Percentiles rank a stretch among this genome's conserved stretches.
Evolutionary conservation across 1,140 invertebrate genomes (phyloP).

Genomic region (Zophobas atratus): DNA sequence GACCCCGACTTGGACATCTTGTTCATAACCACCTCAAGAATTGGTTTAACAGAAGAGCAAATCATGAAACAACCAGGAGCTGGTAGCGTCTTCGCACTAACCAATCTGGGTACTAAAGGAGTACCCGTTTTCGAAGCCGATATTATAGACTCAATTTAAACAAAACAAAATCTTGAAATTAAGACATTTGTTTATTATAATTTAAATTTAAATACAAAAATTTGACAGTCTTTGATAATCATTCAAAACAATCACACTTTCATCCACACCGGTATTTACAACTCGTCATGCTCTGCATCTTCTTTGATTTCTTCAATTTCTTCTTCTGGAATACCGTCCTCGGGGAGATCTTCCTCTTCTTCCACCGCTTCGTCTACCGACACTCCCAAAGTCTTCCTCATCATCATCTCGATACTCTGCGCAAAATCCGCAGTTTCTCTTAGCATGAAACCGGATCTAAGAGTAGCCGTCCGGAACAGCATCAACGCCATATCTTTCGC

Average conservation of each 20-base stretch:
- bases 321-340: conserved; percentile 67
- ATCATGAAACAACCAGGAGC: conserved; percentile 73
- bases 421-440: conserved; percentile 91
- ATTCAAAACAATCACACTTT: conserved; percentile 43
- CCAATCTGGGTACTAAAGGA: conserved; percentile 77
- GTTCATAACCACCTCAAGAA: conserved; percentile 79
- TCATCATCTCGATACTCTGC: conserved; percentile 88
- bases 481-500: conserved; percentile 92
- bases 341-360: conserved; percentile 71
- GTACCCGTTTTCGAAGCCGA: conserved; percentile 50
- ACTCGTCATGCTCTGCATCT: conserved; percentile 69
- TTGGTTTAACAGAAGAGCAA: conserved; percentile 68
- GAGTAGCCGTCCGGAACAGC: conserved; percentile 94
- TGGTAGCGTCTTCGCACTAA: conserved; percentile 80
- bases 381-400: conserved; percentile 88
- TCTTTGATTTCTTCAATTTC: conserved; percentile 64
- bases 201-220: conserved; percentile 50
- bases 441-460: conserved; percentile 91
- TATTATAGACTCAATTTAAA: conserved; percentile 37
- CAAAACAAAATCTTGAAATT: background rate
- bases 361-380: conserved; percentile 81
- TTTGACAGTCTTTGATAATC: conserved; percentile 46
- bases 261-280: conserved; percentile 59
- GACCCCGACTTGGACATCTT: conserved; percentile 80
- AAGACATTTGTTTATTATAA: conserved; percentile 23